These are phyloP conservation scores for Lithobius niger DNA, from an alignment of 1,140 invertebrate species.

Conservation along the genomic window DNA sequence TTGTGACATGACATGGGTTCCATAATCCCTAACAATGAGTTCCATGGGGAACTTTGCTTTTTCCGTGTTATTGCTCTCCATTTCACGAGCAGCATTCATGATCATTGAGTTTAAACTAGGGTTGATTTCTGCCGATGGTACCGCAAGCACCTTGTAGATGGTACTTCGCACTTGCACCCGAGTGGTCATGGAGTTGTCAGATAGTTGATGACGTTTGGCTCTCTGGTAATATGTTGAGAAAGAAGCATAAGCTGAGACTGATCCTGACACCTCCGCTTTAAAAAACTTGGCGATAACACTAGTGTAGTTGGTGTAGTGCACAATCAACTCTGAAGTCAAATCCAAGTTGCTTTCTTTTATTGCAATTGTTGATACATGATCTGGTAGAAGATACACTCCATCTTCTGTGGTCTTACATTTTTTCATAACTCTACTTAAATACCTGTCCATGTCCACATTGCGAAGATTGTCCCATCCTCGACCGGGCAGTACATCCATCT, in stretches of 20 bases:
- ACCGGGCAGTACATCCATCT: too few relatives aligned
- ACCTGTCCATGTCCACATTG: too few relatives aligned
- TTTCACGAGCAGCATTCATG: not conserved
- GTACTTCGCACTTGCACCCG: conserved; percentile 21
- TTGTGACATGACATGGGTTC: conserved; percentile 23
- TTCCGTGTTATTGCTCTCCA: not conserved
- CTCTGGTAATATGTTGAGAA: conserved; percentile 21
- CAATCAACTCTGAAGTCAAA: conserved; percentile 20
- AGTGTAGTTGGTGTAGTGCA: conserved; percentile 22
- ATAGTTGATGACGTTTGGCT: conserved; percentile 18
- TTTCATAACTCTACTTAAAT: too few relatives aligned
- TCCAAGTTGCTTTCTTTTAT: too few relatives aligned
- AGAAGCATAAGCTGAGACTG: conserved; percentile 19
- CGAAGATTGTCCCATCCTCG: too few relatives aligned
- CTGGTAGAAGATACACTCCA: too few relatives aligned
- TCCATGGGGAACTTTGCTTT: not conserved
- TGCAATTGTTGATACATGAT: too few relatives aligned
- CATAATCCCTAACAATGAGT: conserved; percentile 22
- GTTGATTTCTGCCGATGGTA: not conserved
- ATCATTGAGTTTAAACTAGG: not conserved
- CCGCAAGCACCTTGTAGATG: conserved; percentile 15
- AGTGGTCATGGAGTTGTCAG: conserved; percentile 19
- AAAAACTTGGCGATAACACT: conserved; percentile 20
- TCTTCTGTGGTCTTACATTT: too few relatives aligned
- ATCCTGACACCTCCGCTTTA: conserved; percentile 18